Evolutionary conservation across 2,888 invertebrate species (phyloP), one percentile per base, ranked within the genome.

Genomic region (Caenorhabditis sp.): DNA sequence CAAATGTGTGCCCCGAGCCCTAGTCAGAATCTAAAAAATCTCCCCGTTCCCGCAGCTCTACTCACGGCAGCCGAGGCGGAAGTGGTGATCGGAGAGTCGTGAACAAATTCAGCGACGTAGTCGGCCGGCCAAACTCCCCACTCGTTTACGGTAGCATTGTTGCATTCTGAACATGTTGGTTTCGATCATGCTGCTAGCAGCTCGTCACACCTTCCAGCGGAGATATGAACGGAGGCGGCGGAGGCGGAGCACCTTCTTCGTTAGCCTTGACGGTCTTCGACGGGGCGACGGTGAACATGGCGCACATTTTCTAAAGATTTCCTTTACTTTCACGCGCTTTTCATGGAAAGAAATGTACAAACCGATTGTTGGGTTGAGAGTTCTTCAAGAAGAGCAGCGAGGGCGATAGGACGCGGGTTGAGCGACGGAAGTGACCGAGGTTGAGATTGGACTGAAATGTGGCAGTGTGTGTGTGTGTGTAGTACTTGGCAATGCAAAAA

Each of bases 101-200:
- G 26, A 59, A 50, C 55, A 35, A 50, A 59, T 26, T 70, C 72
- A 22, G 53, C 37, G 59, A 45, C 39, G 39, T 48, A 46, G 41
- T 59, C 55, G 45, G 62, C 78, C 62, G 75, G 61, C 80, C 80
- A 80, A 80, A 80, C 80, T 72, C 78, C 80, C 80, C 80, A 80
- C 78, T 72, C 75, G 78, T 55, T 68, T 78, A 74, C 78, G 72
- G 70, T 52, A 46, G 59, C 72, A 63, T 56, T 72, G 78, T n/a
- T 4, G 24, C 50, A 59, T 58, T 68, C 68, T 66, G 53, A n/a
- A 50, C 11, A 20, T n/a, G 41, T 41, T 39, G 0, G 7, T 11
- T 39, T 17, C 39, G 9, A 24, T 26, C n/a, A 5, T 53, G 20
- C n/a, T 20, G 6, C n/a, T 45, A n/a, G n/a, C n/a, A n/a, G n/a